Evolutionary conservation across 2,797 vertebrate genomes (phyloP).

Genomic region (Bovichtus diacanthus): DNA sequence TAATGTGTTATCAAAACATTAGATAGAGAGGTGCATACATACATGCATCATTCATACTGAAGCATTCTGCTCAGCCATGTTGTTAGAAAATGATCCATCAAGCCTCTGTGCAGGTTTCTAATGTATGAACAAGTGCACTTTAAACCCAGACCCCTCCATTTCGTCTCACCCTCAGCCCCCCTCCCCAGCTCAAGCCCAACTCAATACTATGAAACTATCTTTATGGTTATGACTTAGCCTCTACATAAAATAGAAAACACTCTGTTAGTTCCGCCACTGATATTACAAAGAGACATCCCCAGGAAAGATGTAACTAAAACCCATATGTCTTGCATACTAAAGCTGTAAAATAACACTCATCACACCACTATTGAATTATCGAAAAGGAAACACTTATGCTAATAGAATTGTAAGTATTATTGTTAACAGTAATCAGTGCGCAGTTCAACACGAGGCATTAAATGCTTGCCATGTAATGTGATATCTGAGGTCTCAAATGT

Average conservation of each 20-base stretch:
- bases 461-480: slow-evolving; percentile 60
- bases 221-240: not conserved
- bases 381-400: slow-evolving; percentile 69
- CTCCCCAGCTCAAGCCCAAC: not conserved
- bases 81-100: slow-evolving; percentile 21
- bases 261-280: not conserved
- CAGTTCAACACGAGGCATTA: slow-evolving; percentile 54
- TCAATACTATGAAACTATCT: slow-evolving; percentile 15
- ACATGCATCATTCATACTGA: not conserved
- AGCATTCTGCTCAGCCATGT: slow-evolving; percentile 6
- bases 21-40: not conserved
- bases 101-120: slow-evolving; percentile 43
- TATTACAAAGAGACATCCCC: slow-evolving; percentile 4
- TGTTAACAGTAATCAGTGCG: slow-evolving; percentile 60
- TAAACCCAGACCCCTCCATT: slow-evolving; percentile 16
- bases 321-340: slow-evolving; percentile 29
- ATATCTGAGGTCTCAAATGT: slow-evolving; percentile 61
- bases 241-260: not conserved
- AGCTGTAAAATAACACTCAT: slow-evolving; percentile 59
- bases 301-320: slow-evolving; percentile 45
- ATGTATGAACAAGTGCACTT: slow-evolving; percentile 51
- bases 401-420: slow-evolving; percentile 58
- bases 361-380: slow-evolving; percentile 57
- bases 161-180: not conserved
- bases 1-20: not conserved